Conservation (phyloP, 2,797 vertebrate genomes). For the Chaunax sp. region DNA sequence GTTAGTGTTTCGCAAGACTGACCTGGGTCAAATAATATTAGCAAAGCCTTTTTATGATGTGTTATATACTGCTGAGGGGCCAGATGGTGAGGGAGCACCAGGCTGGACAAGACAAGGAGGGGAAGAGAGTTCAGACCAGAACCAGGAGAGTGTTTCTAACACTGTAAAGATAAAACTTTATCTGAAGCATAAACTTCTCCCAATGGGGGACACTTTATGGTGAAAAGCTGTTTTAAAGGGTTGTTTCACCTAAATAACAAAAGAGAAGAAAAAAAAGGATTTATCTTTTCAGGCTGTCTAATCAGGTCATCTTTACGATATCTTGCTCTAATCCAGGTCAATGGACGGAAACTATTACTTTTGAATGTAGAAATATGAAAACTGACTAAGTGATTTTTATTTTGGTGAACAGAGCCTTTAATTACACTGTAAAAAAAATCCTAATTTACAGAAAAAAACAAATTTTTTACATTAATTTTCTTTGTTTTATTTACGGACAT, state of each 20-base stretch:
- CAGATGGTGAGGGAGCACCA: constrained; percentile 52
- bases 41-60: constrained; percentile 69
- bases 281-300: neutral
- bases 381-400: too few species aligned
- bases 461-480: too few species aligned
- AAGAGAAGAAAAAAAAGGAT: neutral
- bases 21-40: constrained; percentile 68
- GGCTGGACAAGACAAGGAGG: constrained; percentile 23
- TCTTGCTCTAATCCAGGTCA: neutral
- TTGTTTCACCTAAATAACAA: neutral
- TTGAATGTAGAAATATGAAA: too few species aligned
- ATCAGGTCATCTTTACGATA: neutral
- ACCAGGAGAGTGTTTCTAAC: constrained; percentile 20
- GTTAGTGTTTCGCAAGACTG: constrained; percentile 55
- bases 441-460: too few species aligned
- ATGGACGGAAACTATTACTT: too few species aligned
- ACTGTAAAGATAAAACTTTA: constrained; percentile 4
- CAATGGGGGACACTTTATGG: too few species aligned
- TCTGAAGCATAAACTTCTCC: too few species aligned
- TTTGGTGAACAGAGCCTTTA: too few species aligned
- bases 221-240: too few species aligned
- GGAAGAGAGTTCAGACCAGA: constrained; percentile 37
- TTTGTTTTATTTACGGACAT: too few species aligned
- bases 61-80: constrained; percentile 53
- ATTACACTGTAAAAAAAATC: too few species aligned